A percentile compares a stretch with the other conserved stretches of the same genome.
phyloP scores from a whole-genome alignment of 2,797 vertebrate species.

The Scyliorhinus canicula region DNA sequence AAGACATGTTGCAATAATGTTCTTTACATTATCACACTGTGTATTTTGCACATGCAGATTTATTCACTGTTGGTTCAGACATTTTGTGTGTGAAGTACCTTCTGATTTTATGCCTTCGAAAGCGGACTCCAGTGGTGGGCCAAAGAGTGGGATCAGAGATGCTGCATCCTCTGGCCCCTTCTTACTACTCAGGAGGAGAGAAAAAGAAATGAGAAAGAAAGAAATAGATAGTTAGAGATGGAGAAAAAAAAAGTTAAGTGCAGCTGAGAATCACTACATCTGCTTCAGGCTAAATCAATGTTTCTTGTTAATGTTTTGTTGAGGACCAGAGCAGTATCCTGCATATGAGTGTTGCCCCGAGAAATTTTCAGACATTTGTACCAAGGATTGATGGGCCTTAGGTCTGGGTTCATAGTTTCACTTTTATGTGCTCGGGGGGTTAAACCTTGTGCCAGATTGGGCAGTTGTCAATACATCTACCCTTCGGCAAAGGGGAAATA shows the following conservation, averaged over 20 bases:
- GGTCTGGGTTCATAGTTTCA: not conserved
- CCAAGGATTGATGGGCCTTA: not conserved
- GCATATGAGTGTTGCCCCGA: not conserved
- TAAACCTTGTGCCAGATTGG: not conserved
- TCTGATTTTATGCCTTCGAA: slow-evolving; percentile 80
- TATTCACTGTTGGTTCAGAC: not conserved
- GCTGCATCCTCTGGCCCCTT: slow-evolving; percentile 62
- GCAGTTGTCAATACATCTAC: not conserved
- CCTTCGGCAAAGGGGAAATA: not conserved
- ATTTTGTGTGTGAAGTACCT: slow-evolving; percentile 59
- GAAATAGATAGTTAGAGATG: not conserved
- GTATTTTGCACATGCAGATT: not conserved
- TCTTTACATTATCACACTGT: not conserved
- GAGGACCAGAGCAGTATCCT: too few species aligned
- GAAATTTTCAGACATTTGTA: not conserved
- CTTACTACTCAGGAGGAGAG: slow-evolving; percentile 58
- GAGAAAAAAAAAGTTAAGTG: not conserved
- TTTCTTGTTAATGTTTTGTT: not conserved
- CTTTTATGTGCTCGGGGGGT: not conserved
- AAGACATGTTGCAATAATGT: not conserved
- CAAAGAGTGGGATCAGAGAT: slow-evolving; percentile 68
- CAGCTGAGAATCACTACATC: not conserved
- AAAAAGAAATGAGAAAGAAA: slow-evolving; percentile 17
- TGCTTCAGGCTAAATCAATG: not conserved
- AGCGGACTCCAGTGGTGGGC: slow-evolving; percentile 74